phyloP scores from a whole-genome alignment of 53 echinoderm and acorn worm genomes.

The Echinarachnius parma region DNA sequence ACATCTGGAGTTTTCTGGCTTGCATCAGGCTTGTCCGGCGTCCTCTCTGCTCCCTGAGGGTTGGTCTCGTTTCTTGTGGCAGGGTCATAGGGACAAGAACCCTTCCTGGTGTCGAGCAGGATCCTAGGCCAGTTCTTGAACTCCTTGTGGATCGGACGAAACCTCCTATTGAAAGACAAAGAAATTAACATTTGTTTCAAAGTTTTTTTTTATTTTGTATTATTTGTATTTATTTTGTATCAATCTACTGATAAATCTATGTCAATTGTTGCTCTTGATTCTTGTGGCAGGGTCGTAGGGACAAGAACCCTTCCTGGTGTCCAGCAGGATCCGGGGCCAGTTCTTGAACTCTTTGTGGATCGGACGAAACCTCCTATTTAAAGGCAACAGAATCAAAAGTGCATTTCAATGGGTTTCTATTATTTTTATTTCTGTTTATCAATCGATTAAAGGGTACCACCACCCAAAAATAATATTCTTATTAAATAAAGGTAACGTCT shows the following conservation, averaged over 20 bases:
- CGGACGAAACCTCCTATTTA: constrained; percentile 87
- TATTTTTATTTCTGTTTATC: too few relatives aligned
- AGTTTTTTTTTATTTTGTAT: too few relatives aligned
- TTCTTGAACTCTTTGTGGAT: constrained; percentile 60
- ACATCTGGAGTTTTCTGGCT: constrained; percentile 34
- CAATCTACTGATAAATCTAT: too few relatives aligned
- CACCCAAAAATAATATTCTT: too few relatives aligned
- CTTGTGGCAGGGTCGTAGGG: constrained; percentile 61
- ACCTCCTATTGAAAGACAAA: constrained; percentile 67
- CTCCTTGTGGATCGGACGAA: constrained; percentile 71
- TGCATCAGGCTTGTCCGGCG: constrained; percentile 34
- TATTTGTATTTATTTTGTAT: too few relatives aligned
- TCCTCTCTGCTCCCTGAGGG: constrained; percentile 29
- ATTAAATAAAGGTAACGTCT: too few relatives aligned
- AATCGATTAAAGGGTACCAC: too few relatives aligned
- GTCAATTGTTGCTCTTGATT: constrained; percentile 31
- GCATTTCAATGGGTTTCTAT: too few relatives aligned
- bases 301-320: constrained; percentile 54
- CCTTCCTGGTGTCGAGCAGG: constrained; percentile 50
- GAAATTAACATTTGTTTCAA: too few relatives aligned
- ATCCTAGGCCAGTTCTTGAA: constrained; percentile 69
- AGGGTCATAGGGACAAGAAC: constrained; percentile 71
- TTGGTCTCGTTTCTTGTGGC: constrained; percentile 36
- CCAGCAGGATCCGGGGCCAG: constrained; percentile 70
- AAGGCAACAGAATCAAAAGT: too few relatives aligned